Percentiles rank a stretch among this genome's conserved stretches.
Evolutionary conservation across 2,888 invertebrate genomes (phyloP).

Genomic region (Hartigia nigra): DNA sequence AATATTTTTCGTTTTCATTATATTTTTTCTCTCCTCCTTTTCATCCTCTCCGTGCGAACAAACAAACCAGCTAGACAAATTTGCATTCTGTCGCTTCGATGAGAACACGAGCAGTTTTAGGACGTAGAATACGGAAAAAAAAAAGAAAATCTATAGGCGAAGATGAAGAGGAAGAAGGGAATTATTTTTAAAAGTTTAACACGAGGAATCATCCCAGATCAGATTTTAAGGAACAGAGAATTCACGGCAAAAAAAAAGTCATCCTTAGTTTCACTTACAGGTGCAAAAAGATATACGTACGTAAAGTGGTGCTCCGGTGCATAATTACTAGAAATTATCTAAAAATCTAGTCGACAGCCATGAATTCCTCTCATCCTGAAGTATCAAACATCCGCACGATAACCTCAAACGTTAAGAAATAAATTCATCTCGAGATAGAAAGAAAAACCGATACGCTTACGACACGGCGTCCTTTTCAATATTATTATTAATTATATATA

Average conservation of each 20-base stretch:
- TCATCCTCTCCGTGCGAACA: not conserved
- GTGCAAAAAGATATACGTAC: not conserved
- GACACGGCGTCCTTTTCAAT: not conserved
- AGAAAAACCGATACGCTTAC: not conserved
- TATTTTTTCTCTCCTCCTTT: not conserved
- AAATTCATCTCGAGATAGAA: not conserved
- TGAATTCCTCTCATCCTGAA: not conserved
- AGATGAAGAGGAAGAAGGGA: not conserved
- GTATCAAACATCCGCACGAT: not conserved
- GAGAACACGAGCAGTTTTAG: not conserved
- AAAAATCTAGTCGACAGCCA: not conserved
- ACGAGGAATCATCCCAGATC: not conserved
- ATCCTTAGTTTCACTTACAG: not conserved
- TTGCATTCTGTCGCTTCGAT: not conserved
- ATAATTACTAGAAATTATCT: not conserved
- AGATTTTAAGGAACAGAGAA: not conserved
- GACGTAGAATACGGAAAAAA: not conserved
- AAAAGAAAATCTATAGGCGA: not conserved
- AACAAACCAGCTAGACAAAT: not conserved
- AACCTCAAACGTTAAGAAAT: not conserved
- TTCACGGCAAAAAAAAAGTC: not conserved
- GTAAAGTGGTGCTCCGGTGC: not conserved
- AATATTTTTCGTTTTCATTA: not conserved
- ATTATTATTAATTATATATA: not conserved
- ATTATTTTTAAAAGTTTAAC: not conserved